These are phyloP conservation scores for Darevskia nairensis DNA, from an alignment of 2,797 vertebrate genomes.

Conservation along the genomic window DNA sequence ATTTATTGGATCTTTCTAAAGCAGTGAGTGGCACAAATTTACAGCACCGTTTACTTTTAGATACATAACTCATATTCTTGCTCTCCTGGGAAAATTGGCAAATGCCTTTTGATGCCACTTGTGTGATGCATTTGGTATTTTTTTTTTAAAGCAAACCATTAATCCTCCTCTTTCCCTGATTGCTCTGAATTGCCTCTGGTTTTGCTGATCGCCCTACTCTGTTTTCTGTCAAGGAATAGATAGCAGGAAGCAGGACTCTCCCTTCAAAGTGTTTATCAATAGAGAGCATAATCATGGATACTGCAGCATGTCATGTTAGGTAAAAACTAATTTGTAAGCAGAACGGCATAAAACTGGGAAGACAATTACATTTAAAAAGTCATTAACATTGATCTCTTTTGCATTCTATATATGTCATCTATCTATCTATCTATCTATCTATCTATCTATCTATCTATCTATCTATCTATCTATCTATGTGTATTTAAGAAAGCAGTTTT, in stretches of 20 bases:
- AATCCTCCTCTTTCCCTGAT: constrained; percentile 23
- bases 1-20: constrained; percentile 58
- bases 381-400: constrained; percentile 68
- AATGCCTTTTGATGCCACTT: constrained; percentile 40
- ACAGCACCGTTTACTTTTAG: constrained; percentile 44
- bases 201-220: constrained; percentile 34
- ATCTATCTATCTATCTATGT: too few relatives aligned
- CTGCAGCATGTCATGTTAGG: constrained; percentile 64
- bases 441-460: not conserved
- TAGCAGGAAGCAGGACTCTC: constrained; percentile 47
- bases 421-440: not conserved
- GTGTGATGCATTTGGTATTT: constrained; percentile 51
- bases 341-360: constrained; percentile 39
- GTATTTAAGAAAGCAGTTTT: not conserved
- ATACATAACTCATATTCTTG: constrained; percentile 57
- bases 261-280: constrained; percentile 61
- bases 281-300: constrained; percentile 57
- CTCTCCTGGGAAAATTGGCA: constrained; percentile 49
- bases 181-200: constrained; percentile 30
- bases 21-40: constrained; percentile 58
- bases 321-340: constrained; percentile 73
- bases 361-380: constrained; percentile 71
- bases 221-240: constrained; percentile 43
- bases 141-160: constrained; percentile 35
- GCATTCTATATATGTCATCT: not conserved